Percentiles rank a stretch among this genome's conserved stretches.
phyloP scores from a whole-genome alignment of 2,888 invertebrate species.

The Acanthococcus lagerstroemiae region DNA sequence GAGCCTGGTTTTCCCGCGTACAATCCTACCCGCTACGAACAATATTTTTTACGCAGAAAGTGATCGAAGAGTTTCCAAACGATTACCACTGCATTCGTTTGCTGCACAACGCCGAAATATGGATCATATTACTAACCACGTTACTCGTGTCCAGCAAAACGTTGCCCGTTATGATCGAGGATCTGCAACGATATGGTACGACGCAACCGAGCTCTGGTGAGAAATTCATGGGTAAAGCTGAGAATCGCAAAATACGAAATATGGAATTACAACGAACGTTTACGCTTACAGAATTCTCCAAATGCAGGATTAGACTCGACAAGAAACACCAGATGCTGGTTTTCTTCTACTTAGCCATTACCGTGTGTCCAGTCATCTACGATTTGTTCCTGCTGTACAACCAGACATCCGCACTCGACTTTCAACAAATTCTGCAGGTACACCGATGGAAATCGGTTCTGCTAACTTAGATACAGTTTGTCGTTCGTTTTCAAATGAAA shows the following conservation, averaged over 20 bases:
- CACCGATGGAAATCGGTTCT: too few relatives aligned
- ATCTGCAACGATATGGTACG: neutral
- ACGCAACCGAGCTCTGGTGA: neutral
- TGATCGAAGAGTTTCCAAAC: slow-evolving; percentile 10
- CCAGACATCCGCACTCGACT: slow-evolving; percentile 5
- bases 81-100: slow-evolving; percentile 22
- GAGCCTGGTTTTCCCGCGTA: too few relatives aligned
- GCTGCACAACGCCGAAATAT: slow-evolving; percentile 7
- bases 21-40: neutral
- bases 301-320: neutral
- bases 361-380: neutral
- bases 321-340: neutral
- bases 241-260: too few relatives aligned
- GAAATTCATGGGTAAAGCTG: too few relatives aligned
- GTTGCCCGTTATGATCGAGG: slow-evolving; percentile 7
- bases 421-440: slow-evolving; percentile 3
- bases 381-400: slow-evolving; percentile 1
- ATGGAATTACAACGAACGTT: too few relatives aligned
- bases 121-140: neutral
- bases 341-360: neutral
- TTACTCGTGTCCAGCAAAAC: neutral
- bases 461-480: too few relatives aligned
- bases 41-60: slow-evolving; percentile 6
- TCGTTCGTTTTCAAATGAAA: too few relatives aligned
- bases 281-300: neutral